Evolutionary conservation across 2,888 invertebrate genomes (phyloP).

Genomic region (Artemia sinica): DNA sequence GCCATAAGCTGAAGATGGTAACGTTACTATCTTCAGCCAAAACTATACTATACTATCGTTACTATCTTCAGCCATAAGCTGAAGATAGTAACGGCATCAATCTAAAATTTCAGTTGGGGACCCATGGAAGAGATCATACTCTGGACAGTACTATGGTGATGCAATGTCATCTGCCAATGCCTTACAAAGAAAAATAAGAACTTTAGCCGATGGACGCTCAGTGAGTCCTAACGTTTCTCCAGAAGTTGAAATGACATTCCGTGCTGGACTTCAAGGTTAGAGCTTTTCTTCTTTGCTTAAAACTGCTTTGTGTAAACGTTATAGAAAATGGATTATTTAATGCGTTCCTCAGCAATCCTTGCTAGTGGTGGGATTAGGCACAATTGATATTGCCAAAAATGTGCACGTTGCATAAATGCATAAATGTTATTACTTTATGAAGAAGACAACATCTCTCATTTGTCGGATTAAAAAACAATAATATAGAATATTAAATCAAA

Average conservation of each 20-base stretch:
- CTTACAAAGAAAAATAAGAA: slow-evolving; percentile 17
- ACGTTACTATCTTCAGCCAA: too few species aligned
- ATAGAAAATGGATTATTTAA: too few species aligned
- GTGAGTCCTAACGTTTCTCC: slow-evolving; percentile 20
- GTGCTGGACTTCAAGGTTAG: slow-evolving; percentile 5
- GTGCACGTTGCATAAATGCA: too few species aligned
- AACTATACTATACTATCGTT: too few species aligned
- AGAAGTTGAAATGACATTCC: slow-evolving; percentile 19
- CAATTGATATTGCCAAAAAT: too few species aligned
- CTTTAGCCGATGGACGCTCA: slow-evolving; percentile 18
- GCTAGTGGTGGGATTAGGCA: too few species aligned
- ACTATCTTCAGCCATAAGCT: background rate
- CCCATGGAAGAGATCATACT: slow-evolving; percentile 3
- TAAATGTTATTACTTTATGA: too few species aligned
- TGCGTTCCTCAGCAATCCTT: too few species aligned
- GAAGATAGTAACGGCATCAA: background rate
- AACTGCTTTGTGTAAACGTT: background rate
- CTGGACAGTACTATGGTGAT: slow-evolving; percentile 6
- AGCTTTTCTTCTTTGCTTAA: background rate
- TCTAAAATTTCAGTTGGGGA: background rate
- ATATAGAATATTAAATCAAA: too few species aligned
- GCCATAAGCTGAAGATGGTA: too few species aligned
- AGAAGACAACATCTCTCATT: too few species aligned
- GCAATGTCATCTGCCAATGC: background rate
- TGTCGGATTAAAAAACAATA: too few species aligned